Evolutionary conservation across 2,113 vertebrate species (phyloP).

Genomic region (Pterocles gutturalis): DNA sequence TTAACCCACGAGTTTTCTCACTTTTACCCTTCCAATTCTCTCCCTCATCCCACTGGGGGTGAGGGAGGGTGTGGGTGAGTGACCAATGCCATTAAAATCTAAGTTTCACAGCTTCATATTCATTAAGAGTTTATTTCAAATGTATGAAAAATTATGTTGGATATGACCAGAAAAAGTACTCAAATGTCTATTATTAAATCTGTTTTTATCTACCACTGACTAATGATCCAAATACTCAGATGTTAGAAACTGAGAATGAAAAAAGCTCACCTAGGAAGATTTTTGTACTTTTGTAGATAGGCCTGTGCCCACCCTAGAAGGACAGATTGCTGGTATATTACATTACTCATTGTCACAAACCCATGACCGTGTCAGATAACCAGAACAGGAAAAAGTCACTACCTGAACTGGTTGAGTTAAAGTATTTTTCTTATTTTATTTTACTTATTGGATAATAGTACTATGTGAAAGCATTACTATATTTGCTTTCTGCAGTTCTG

Average conservation of each 20-base stretch:
- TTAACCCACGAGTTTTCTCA: too few species aligned
- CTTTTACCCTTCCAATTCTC: too few species aligned
- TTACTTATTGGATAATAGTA: background rate
- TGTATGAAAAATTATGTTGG: background rate
- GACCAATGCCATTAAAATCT: background rate
- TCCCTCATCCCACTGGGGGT: too few species aligned
- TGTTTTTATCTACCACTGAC: background rate
- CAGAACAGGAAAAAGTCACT: background rate
- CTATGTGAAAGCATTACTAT: background rate
- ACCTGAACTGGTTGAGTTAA: background rate
- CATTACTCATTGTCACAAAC: background rate
- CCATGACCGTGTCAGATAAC: rapidly evolving
- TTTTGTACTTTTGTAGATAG: background rate
- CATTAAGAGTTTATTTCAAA: background rate
- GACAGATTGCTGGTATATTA: background rate
- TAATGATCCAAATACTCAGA: background rate
- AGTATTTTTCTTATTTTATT: background rate
- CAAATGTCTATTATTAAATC: background rate
- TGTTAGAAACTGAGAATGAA: background rate
- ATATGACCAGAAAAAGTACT: background rate
- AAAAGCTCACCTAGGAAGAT: background rate
- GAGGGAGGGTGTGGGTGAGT: background rate
- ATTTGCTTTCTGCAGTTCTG: background rate
- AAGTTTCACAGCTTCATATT: background rate
- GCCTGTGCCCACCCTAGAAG: background rate